Evolutionary conservation across 1,140 invertebrate species (phyloP).

Genomic region (Drosophila arawakana): DNA sequence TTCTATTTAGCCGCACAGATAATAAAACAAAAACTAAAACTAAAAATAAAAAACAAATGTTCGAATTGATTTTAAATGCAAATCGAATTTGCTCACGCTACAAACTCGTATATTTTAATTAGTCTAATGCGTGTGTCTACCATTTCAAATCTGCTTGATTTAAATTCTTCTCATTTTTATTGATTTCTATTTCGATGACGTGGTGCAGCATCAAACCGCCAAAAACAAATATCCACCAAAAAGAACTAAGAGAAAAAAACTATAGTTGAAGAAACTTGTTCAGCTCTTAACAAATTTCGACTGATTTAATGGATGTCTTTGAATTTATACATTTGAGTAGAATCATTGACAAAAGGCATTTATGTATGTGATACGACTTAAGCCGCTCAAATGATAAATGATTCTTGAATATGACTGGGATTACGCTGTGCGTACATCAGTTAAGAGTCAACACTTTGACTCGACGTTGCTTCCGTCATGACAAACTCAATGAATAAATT

Average conservation of each 20-base stretch:
- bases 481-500: slow-evolving; percentile 27
- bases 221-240: not conserved
- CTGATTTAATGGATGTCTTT: no score
- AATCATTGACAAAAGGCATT: slow-evolving; percentile 51
- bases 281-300: not conserved
- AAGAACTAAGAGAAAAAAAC: no score
- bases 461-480: slow-evolving; percentile 66
- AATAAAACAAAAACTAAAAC: not conserved
- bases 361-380: slow-evolving; percentile 43
- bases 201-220: slow-evolving; percentile 32
- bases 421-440: slow-evolving; percentile 72
- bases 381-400: slow-evolving; percentile 68
- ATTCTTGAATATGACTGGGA: slow-evolving; percentile 69
- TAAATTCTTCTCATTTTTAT: slow-evolving; percentile 50
- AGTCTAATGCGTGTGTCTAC: slow-evolving; percentile 60
- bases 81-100: slow-evolving; percentile 63
- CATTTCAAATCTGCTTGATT: slow-evolving; percentile 48
- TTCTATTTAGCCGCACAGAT: slow-evolving; percentile 52
- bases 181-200: slow-evolving; percentile 63
- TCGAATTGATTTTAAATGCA: slow-evolving; percentile 74
- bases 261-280: not conserved
- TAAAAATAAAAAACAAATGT: slow-evolving; percentile 17
- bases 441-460: slow-evolving; percentile 66
- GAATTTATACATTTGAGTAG: slow-evolving; percentile 55
- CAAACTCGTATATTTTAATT: slow-evolving; percentile 69